Evolutionary conservation across 2,888 invertebrate genomes (phyloP), one percentile per base, ranked within the genome.

Genomic region (Adelognathus sp.): DNA sequence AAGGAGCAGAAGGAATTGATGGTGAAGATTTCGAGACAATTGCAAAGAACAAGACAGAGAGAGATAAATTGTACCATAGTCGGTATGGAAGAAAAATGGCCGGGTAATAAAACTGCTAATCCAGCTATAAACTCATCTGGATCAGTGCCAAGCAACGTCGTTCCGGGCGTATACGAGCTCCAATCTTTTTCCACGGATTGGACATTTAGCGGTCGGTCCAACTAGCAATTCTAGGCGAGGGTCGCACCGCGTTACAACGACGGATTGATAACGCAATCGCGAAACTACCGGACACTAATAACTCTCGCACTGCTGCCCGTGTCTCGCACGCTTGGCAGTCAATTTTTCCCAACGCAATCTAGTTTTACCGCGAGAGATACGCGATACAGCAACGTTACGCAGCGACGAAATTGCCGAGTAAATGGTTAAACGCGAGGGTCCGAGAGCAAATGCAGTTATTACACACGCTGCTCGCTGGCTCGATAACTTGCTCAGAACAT

Each of bases 41-140:
- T 46, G n/a, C n/a, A n/a, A n/a, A n/a, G n/a, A n/a, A n/a, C n/a
- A n/a, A n/a, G n/a, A n/a, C n/a, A 3, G 9, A 11, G 52, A 44
- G 54, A 21, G 58, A 60, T 24, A 24, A 29, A 71, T 71, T 70
- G 60, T 52, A 58, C 11, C 29, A 54, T 63, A 29, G 14, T 54
- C 61, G 71, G 52, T 29, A 46, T 54, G n/a, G 21, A 54, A 63
- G 63, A 72, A 52, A 44, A 63, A 72, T 39, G 61, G n/a, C 7
- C 39, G 16, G 41, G 52, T 44, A 63, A 72, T 72, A 72, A 72
- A 63, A 63, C 71, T 52, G 63, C 41, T 72, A 63, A 63, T 63
- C 52, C 71, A 33, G 61, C 71, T 54, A 72, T 72, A 63, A 72
- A 72, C 52, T 72, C 54, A 72, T 72, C 71, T 63, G 71, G 71